Evolutionary conservation across 2,113 vertebrate species (phyloP), one percentile per base, ranked within the genome.

Genomic region (Bombycilla garrulus): DNA sequence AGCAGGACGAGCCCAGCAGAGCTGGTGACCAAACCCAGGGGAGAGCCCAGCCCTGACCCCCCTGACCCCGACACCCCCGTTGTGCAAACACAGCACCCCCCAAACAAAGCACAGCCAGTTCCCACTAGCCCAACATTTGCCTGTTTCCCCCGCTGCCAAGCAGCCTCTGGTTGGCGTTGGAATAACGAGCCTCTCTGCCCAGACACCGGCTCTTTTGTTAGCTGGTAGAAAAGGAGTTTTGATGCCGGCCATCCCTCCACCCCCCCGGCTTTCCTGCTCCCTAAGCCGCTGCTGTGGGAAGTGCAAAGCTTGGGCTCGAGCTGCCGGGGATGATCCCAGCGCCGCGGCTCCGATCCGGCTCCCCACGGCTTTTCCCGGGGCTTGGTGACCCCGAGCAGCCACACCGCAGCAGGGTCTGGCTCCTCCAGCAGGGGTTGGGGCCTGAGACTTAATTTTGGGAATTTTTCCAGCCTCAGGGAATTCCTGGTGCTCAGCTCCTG

Each of bases 121-220:
- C 96, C 95, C 95, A 53, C 89, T 93, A 85, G 45, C 93, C 96
- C 67, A 96, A 97, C 95, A 65, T 98, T 98, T 98, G 96, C 96
- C 96, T 90, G 35, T 87, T 95, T 70, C 91, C 91, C 91, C 95
- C 6, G 90, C 95, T 98, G 97, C 98, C 97, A 97, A 94, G 97
- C 90, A 93, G 96, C 96, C 96, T 83, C 91, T 74, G 95, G 53
- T 93, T 96, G 91, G 94, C 74, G 81, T 62, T 86, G 76, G 69
- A 86, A 92, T 86, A 86, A 86, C 69, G 47, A 69, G 83, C 42
- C 83, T 81, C 62, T 86, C 51, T 62, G 76, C 36, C 0, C 28
- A 92, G 90, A 92, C 90, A 92, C 90, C 56, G 24, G 56, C 56
- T n/a, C 90, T 92, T 92, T 92, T 92, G 90, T 92, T 92, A 81